Evolutionary conservation across 2,113 vertebrate genomes (phyloP).

Genomic region (Barnardius zonarius): DNA sequence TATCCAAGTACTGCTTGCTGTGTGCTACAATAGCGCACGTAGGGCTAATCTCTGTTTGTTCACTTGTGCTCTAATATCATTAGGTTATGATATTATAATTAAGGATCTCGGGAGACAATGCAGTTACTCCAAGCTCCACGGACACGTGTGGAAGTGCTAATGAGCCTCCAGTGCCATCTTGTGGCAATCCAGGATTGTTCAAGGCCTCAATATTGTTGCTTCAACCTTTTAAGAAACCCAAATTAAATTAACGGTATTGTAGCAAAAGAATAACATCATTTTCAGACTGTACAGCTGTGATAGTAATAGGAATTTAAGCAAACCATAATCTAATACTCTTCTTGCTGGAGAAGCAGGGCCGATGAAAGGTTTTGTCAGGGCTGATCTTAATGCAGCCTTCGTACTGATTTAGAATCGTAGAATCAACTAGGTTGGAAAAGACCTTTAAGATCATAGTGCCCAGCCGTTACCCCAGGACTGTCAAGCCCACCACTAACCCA

Average conservation of each 20-base stretch:
- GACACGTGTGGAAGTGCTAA: accelerated
- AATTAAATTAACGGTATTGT: background rate
- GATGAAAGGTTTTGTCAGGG: background rate
- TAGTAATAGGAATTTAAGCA: background rate
- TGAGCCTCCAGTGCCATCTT: constrained; percentile 39
- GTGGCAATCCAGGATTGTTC: background rate
- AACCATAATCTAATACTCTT: background rate
- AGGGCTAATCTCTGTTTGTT: background rate
- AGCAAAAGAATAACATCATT: background rate
- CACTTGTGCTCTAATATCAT: background rate
- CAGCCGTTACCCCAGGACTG: background rate
- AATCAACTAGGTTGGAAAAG: background rate
- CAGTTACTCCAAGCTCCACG: background rate
- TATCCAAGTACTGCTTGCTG: background rate
- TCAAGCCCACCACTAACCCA: background rate
- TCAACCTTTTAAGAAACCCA: background rate
- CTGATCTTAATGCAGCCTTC: background rate
- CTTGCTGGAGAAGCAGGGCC: background rate
- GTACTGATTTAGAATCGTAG: background rate
- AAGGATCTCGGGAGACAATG: background rate
- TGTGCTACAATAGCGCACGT: background rate
- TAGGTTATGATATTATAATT: accelerated
- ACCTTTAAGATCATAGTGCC: background rate
- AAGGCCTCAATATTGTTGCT: background rate
- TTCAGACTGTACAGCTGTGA: background rate